phyloP scores from a whole-genome alignment of 2,113 vertebrate species.

The Pampusana beccarii region DNA sequence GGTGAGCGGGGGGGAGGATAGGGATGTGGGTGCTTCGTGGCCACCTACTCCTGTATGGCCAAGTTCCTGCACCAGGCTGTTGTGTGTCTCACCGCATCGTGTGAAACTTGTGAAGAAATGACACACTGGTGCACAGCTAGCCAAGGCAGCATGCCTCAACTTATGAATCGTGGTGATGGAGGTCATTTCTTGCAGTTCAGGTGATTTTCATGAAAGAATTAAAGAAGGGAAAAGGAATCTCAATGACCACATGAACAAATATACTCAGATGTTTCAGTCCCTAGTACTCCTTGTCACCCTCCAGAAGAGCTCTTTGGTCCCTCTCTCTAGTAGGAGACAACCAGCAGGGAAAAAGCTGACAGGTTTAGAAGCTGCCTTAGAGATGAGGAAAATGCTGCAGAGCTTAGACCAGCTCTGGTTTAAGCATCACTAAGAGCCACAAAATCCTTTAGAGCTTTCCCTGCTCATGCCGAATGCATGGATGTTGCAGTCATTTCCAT shows the following conservation, averaged over 20 bases:
- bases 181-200: neutral
- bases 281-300: neutral
- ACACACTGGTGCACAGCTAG: accelerated
- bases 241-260: neutral
- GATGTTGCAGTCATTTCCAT: neutral
- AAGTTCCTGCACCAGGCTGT: neutral
- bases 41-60: neutral
- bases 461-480: neutral
- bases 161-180: neutral
- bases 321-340: neutral
- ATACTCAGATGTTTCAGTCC: neutral
- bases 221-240: too few relatives aligned
- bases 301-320: neutral
- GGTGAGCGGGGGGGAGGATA: neutral
- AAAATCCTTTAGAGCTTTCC: neutral
- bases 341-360: neutral
- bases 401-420: neutral
- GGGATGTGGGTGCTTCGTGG: neutral
- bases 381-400: neutral
- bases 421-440: neutral
- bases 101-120: neutral
- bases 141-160: neutral
- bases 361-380: neutral
- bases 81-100: neutral
- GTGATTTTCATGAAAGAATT: too few relatives aligned